Conservation (phyloP, 2,113 vertebrate genomes). For the Centropus bengalensis region DNA sequence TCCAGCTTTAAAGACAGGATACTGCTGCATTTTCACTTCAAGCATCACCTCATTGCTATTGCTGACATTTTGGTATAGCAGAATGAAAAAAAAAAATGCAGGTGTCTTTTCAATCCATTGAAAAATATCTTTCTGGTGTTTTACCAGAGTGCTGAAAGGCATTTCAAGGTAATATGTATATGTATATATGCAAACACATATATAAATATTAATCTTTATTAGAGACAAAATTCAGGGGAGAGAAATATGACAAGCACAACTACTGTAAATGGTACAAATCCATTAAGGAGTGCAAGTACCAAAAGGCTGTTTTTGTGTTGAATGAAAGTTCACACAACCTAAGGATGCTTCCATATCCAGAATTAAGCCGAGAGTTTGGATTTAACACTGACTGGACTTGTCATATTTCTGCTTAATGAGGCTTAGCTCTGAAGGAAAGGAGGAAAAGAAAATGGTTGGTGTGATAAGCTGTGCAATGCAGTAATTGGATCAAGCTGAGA, state of each 20-base stretch:
- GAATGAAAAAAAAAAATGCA: background rate
- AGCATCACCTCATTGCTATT: slow-evolving; percentile 21
- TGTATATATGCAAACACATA: background rate
- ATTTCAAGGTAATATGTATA: background rate
- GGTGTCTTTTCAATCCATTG: background rate
- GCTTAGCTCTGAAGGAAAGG: slow-evolving; percentile 34
- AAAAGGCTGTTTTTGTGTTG: background rate
- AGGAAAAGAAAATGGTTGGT: background rate
- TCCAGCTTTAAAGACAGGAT: background rate
- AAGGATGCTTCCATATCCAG: slow-evolving; percentile 34
- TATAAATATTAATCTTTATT: background rate
- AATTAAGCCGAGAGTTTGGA: slow-evolving; percentile 13
- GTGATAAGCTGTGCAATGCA: slow-evolving; percentile 29
- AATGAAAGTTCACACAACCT: slow-evolving; percentile 21
- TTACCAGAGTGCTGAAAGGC: background rate
- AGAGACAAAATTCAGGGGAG: background rate
- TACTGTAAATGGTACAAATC: background rate
- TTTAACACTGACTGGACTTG: slow-evolving; percentile 40
- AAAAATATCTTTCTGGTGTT: slow-evolving; percentile 21
- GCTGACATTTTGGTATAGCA: background rate
- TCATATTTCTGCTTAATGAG: slow-evolving; percentile 70
- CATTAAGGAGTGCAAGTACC: background rate
- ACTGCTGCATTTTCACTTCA: background rate
- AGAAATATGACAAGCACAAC: background rate
- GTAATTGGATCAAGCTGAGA: slow-evolving; percentile 67